Conservation (phyloP, 2,888 invertebrate genomes). For the Rhogogaster chlorosoma region DNA sequence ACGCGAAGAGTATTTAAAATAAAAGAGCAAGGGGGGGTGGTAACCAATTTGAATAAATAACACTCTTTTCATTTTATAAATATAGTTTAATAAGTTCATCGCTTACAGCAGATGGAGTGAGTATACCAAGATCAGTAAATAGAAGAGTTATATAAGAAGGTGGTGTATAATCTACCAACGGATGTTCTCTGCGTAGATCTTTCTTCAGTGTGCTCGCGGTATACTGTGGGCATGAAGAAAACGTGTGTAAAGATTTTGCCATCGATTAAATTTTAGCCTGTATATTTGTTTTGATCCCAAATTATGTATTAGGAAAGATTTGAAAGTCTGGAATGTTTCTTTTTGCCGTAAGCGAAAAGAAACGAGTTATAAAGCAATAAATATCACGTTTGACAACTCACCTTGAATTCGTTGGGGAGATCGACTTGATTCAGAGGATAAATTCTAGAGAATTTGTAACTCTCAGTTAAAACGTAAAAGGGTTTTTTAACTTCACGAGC, state of each 20-base stretch:
- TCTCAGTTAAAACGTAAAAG: slow-evolving; percentile 97
- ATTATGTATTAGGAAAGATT: too few species aligned
- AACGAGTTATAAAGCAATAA: not conserved
- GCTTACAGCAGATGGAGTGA: slow-evolving; percentile 98
- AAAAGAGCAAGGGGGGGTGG: not conserved
- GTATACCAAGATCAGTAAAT: slow-evolving; percentile 96
- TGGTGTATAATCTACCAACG: slow-evolving; percentile 98
- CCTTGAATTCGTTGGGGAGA: slow-evolving; percentile 93
- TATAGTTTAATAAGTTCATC: slow-evolving; percentile 98
- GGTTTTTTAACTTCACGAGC: slow-evolving; percentile 95
- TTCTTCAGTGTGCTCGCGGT: slow-evolving; percentile 78
- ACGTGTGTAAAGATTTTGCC: not conserved
- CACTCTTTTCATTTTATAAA: slow-evolving; percentile 81
- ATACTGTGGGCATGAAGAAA: slow-evolving; percentile 77
- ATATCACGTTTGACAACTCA: slow-evolving; percentile 68
- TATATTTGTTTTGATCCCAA: not conserved
- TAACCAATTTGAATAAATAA: not conserved
- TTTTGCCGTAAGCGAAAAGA: not conserved
- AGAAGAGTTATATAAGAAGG: slow-evolving; percentile 95
- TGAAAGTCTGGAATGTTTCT: not conserved
- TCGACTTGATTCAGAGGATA: slow-evolving; percentile 97
- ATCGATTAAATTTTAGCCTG: not conserved
- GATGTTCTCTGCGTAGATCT: slow-evolving; percentile 85
- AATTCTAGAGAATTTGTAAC: slow-evolving; percentile 97
- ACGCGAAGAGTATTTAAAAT: not conserved